Conservation (phyloP, 2,888 invertebrate species). For the Drosophila birchii region DNA sequence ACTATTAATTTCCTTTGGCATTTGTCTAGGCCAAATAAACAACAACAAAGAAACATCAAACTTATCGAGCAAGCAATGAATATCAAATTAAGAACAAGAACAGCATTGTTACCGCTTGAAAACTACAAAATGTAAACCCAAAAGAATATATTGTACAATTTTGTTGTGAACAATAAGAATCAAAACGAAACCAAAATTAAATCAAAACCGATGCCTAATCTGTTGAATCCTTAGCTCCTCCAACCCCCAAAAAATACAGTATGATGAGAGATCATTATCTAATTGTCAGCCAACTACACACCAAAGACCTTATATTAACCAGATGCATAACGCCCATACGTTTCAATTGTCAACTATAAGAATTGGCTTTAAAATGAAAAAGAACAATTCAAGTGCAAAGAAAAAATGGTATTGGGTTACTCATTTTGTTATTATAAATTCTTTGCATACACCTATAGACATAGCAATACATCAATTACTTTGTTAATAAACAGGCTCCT, state of each 20-base stretch:
- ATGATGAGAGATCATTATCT: constrained; percentile 5
- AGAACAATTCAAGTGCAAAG: background rate
- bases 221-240: background rate
- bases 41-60: constrained; percentile 31
- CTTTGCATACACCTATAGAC: constrained; percentile 33
- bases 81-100: constrained; percentile 54
- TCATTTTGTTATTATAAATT: background rate
- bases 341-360: background rate
- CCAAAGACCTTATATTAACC: background rate
- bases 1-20: constrained; percentile 52
- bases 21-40: constrained; percentile 50
- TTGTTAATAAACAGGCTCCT: constrained; percentile 37
- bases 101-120: constrained; percentile 34
- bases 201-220: background rate
- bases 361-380: background rate
- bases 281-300: background rate
- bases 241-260: background rate
- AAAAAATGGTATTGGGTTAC: background rate
- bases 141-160: constrained; percentile 33
- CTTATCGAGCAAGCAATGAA: constrained; percentile 47
- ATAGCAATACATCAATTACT: constrained; percentile 47
- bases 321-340: background rate
- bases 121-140: constrained; percentile 21
- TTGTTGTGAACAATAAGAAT: constrained; percentile 20
- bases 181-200: constrained; percentile 16